Evolutionary conservation across 2,888 invertebrate genomes (phyloP), one percentile per base, ranked within the genome.

Genomic region (Agrochola macilenta): DNA sequence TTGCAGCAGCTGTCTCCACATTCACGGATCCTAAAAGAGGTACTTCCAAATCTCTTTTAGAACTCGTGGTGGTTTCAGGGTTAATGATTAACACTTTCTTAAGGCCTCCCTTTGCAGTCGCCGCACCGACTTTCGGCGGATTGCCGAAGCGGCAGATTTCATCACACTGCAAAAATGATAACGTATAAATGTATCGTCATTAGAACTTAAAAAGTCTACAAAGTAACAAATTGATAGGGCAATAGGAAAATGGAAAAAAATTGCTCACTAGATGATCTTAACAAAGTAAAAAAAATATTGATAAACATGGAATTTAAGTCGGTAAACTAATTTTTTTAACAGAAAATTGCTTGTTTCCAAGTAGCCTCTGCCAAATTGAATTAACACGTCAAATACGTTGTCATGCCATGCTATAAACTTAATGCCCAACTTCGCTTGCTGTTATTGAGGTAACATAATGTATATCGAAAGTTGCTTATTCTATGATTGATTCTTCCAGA

Each of bases 31-130:
- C 43, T 43, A 43, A 43, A 43, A 1, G 46, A 46, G 14, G 11
- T 2, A 1, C 0, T 30, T 23, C 12, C 0, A 5, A 0, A 35
- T 0, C 1, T 20, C 0, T n/a, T n/a, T 1, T n/a, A 57, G 17
- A 7, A 9, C 5, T 1, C 1, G 8, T 0, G 8, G 52, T n/a
- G 0, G 0, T 35, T 0, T 20, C 20, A 17, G 93, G 91, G 79
- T 95, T 93, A 2, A 94, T 83, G 30, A 94, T 91, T 2, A 95
- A 30, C 0, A 93, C 81, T 70, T 93, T 94, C 70, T 89, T 92
- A 0, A 58, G 0, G 1, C 39, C 23, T 0, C 54, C 71, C 5
- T 0, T 11, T 0, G 0, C 8, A 5, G 1, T 5, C 5, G 46
- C 0, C 8, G 0, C 46, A 63, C 11, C 0, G 0, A 0, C 0